Evolutionary conservation across 1,140 invertebrate species (phyloP).

Genomic region (Stratiolaelaps scimitus): DNA sequence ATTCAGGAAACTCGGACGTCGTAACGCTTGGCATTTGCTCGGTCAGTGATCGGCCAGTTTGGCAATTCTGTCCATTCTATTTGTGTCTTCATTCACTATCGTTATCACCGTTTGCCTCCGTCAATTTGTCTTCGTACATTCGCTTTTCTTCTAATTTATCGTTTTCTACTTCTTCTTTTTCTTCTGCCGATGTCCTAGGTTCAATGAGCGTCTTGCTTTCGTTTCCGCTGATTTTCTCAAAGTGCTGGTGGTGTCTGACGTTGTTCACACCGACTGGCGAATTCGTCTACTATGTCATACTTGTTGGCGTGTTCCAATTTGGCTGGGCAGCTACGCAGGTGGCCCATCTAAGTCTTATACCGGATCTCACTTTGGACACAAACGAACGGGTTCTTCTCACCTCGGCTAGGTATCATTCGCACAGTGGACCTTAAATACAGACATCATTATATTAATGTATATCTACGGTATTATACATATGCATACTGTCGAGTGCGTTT

Average conservation of each 20-base stretch:
- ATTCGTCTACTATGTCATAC: conserved; percentile 72
- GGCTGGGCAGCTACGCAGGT: conserved; percentile 59
- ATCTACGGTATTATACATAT: too few species aligned
- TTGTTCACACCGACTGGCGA: conserved; percentile 56
- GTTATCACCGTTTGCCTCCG: too few species aligned
- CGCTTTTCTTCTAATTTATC: too few species aligned
- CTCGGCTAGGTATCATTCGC: conserved; percentile 50
- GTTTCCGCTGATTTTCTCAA: conserved; percentile 80
- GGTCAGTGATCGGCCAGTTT: conserved; percentile 47
- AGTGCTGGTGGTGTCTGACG: conserved; percentile 59
- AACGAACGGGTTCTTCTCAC: conserved; percentile 69
- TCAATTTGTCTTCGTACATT: too few species aligned
- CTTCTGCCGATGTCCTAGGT: conserved; percentile 47
- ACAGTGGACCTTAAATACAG: neutral
- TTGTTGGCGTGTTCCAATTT: conserved; percentile 77
- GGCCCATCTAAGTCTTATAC: conserved; percentile 80
- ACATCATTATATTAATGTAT: too few species aligned
- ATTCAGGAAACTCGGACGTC: conserved; percentile 58
- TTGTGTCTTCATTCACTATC: too few species aligned
- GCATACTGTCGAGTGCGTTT: too few species aligned
- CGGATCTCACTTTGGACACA: conserved; percentile 47
- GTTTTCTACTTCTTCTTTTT: too few species aligned
- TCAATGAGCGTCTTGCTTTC: conserved; percentile 61
- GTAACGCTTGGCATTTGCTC: conserved; percentile 83
- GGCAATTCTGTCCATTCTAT: too few species aligned